phyloP scores from a whole-genome alignment of 1,140 invertebrate genomes.

The Trinorchestia longiramus region DNA sequence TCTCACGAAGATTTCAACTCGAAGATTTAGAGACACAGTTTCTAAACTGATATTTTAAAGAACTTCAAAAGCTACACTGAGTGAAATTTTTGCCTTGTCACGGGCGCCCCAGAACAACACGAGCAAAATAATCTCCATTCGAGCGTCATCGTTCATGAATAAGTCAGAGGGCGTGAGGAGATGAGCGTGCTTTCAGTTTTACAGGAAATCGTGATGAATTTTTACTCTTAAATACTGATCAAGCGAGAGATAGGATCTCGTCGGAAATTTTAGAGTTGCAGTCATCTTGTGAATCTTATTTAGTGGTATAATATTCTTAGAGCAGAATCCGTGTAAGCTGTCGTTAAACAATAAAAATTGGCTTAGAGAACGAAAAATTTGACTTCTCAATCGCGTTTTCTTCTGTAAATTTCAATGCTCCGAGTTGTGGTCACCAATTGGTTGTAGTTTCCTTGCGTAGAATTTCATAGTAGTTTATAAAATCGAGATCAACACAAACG shows the following conservation, averaged over 20 bases:
- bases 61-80: background rate
- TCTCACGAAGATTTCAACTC: background rate
- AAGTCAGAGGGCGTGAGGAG: background rate
- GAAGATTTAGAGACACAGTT: background rate
- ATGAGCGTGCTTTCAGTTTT: background rate
- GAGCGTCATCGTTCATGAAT: conserved; percentile 22
- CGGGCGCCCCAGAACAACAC: background rate
- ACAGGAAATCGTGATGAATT: background rate
- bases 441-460: background rate
- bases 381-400: background rate
- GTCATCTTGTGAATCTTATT: background rate
- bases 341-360: background rate
- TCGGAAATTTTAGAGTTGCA: background rate
- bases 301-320: background rate
- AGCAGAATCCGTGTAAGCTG: background rate
- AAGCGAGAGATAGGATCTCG: background rate
- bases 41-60: background rate
- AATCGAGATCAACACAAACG: background rate
- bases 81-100: conserved; percentile 31
- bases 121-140: conserved; percentile 31
- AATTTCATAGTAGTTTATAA: background rate
- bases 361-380: background rate
- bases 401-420: background rate
- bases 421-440: no score
- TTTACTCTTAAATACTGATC: background rate